Percentiles rank a stretch among this genome's conserved stretches.
phyloP scores from a whole-genome alignment of 2,113 vertebrate species.

The Prochilodus magdalenae region DNA sequence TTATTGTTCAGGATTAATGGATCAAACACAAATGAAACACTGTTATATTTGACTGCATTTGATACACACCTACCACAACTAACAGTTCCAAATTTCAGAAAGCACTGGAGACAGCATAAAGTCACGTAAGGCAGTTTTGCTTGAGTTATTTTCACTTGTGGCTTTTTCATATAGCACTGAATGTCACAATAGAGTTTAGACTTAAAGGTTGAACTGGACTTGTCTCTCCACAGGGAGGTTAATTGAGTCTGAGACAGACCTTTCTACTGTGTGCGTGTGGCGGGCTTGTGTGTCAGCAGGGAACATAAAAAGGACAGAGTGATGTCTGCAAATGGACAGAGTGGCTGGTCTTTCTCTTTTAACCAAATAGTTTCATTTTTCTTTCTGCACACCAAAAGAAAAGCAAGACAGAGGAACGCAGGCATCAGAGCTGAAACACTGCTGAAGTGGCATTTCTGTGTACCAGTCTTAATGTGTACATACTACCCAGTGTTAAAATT shows the following conservation, averaged over 20 bases:
- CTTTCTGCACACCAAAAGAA: background rate
- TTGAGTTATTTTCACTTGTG: constrained; percentile 12
- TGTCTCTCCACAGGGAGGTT: constrained; percentile 29
- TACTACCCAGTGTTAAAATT: background rate
- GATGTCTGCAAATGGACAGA: background rate
- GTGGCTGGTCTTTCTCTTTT: constrained; percentile 3
- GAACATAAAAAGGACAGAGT: constrained; percentile 23
- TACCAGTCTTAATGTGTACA: background rate
- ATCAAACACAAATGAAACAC: no score
- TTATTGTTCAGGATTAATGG: no score
- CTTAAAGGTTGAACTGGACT: constrained; percentile 24
- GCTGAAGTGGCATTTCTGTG: background rate
- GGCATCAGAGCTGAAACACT: background rate
- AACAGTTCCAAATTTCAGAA: background rate
- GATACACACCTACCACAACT: background rate
- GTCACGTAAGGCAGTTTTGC: background rate
- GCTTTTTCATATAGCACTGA: constrained; percentile 11
- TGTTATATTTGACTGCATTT: no score
- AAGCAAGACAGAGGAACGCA: background rate
- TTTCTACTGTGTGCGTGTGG: constrained; percentile 3
- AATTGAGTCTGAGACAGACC: constrained; percentile 17
- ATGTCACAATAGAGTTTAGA: constrained; percentile 12
- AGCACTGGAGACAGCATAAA: background rate
- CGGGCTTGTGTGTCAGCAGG: background rate
- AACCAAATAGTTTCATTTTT: constrained; percentile 6